These are phyloP conservation scores for Athene cunicularia DNA, from an alignment of 2,113 vertebrate genomes.

Conservation along the genomic window DNA sequence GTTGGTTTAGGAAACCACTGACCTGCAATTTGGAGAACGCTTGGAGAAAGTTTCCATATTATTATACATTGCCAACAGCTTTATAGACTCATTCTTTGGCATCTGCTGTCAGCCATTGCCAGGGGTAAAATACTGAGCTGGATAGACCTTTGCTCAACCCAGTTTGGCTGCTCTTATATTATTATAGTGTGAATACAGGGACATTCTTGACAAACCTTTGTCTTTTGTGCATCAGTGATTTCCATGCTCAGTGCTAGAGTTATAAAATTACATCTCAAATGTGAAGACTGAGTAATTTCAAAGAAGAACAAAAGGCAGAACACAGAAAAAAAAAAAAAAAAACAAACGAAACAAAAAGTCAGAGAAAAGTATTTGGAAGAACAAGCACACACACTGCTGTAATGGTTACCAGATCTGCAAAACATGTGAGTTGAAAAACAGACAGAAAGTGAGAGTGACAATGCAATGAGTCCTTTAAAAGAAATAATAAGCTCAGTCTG, in stretches of 20 bases:
- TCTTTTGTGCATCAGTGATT: neutral
- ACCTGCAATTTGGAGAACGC: neutral
- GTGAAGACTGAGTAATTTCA: neutral
- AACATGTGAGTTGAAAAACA: neutral
- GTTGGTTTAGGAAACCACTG: neutral
- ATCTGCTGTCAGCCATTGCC: neutral
- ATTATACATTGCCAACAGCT: neutral
- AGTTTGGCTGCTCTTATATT: neutral
- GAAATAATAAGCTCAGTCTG: conserved; percentile 57
- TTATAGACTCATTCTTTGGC: neutral
- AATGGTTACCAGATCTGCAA: neutral
- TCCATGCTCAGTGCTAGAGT: neutral
- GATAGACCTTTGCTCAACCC: neutral
- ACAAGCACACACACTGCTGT: neutral
- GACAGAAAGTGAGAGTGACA: conserved; percentile 28
- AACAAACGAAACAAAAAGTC: neutral
- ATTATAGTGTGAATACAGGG: neutral
- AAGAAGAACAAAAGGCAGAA: neutral
- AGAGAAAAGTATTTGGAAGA: neutral
- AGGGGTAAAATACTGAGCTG: neutral
- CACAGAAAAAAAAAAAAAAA: neutral
- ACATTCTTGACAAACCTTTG: neutral
- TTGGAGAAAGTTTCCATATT: neutral
- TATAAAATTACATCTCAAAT: neutral
- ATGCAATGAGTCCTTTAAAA: conserved; percentile 33